Evolutionary conservation across 30 jellyfish, hydroid and myxozoan genomes (phyloP).

Genomic region (Aurelia sp.): DNA sequence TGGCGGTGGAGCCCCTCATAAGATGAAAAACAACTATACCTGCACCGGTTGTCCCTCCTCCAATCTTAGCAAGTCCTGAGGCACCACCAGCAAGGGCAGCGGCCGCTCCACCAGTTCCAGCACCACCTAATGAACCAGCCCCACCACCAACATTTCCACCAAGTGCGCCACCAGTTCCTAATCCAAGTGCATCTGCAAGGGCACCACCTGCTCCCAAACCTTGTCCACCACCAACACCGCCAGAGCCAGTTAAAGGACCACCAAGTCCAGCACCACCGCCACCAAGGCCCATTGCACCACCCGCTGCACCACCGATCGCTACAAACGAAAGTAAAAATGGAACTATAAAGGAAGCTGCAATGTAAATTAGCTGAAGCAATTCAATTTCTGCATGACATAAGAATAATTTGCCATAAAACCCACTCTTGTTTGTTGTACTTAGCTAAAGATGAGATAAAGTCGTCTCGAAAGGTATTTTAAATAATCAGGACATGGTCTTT

Average conservation of each 20-base stretch:
- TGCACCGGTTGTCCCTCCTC: slow-evolving; percentile 81
- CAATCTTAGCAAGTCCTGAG: slow-evolving; percentile 65
- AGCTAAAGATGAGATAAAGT: no score
- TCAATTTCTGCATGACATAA: no score
- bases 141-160: slow-evolving; percentile 92
- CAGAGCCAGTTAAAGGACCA: slow-evolving; percentile 66
- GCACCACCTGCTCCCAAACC: slow-evolving; percentile 90
- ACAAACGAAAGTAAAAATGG: no score
- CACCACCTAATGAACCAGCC: slow-evolving; percentile 81
- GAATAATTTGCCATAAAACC: no score
- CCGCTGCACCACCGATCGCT: slow-evolving; percentile 65
- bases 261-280: slow-evolving; percentile 80
- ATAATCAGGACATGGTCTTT: no score
- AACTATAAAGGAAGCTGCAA: no score
- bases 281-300: slow-evolving; percentile 80
- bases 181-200: slow-evolving; percentile 75
- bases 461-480: no score
- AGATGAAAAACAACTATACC: slow-evolving; percentile 1
- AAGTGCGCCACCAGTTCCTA: slow-evolving; percentile 82
- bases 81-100: slow-evolving; percentile 87
- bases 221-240: slow-evolving; percentile 81
- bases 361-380: no score
- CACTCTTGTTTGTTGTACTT: no score
- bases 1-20: no score
- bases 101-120: slow-evolving; percentile 72